Conservation (phyloP, 64 coral and sea anemone species). For the Hydrozoanthus tunicans region DNA sequence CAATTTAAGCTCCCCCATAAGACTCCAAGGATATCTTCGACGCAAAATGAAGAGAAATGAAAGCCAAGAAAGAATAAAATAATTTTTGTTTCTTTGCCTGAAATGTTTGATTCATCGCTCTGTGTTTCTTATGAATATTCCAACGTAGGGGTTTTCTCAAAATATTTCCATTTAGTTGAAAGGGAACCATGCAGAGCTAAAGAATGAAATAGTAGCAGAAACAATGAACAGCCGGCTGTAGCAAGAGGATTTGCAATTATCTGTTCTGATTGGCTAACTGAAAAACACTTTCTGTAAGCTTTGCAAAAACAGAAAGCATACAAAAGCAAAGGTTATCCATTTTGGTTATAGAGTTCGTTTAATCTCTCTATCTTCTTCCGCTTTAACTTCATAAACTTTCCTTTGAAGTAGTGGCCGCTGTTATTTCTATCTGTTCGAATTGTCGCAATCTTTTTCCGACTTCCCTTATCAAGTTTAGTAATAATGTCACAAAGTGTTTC, state of each 20-base stretch:
- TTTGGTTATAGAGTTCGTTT: no score
- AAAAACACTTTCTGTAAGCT: no score
- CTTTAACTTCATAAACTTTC: neutral
- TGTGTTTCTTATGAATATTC: no score
- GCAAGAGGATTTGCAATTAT: neutral
- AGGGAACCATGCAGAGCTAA: neutral
- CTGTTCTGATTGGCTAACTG: neutral
- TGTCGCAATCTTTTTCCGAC: constrained; percentile 2
- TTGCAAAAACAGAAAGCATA: no score
- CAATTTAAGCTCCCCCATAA: no score
- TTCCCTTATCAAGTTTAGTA: neutral
- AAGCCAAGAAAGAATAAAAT: no score
- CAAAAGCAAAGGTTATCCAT: no score
- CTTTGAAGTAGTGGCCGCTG: neutral
- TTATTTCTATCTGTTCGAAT: constrained; percentile 16
- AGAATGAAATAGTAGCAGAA: neutral
- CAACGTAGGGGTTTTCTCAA: neutral
- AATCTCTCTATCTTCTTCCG: neutral
- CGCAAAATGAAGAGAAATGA: no score
- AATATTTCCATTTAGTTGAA: neutral
- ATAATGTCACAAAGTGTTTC: neutral
- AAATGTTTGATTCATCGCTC: no score
- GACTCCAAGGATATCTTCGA: no score
- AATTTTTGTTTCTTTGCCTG: no score
- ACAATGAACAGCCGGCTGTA: neutral